Evolutionary conservation across 2,113 vertebrate species (phyloP).

Genomic region (Xenus cinereus): DNA sequence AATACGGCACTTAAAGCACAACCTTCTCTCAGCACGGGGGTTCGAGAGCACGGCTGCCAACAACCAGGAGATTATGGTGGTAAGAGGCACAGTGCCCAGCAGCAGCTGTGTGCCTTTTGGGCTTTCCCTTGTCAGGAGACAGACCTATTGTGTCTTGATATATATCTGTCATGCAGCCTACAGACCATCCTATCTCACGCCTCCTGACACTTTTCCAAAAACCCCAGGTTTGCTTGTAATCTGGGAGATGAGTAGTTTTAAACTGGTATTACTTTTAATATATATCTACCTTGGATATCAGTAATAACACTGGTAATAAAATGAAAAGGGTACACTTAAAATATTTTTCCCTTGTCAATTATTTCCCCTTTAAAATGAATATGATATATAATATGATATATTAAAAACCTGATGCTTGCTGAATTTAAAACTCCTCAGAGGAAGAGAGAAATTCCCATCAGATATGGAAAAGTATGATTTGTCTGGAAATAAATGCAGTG

Average conservation of each 20-base stretch:
- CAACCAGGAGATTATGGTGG: neutral
- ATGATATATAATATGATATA: constrained; percentile 15
- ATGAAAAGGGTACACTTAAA: neutral
- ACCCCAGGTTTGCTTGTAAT: neutral
- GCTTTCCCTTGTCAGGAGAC: neutral
- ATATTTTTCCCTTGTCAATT: constrained; percentile 11
- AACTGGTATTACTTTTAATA: neutral
- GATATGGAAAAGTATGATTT: neutral
- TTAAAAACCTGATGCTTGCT: neutral
- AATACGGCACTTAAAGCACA: neutral
- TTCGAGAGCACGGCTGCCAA: neutral
- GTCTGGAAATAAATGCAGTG: constrained; percentile 14
- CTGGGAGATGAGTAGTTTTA: neutral
- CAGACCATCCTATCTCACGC: neutral
- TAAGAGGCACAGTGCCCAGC: neutral
- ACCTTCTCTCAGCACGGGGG: fast-evolving
- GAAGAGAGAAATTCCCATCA: constrained; percentile 8
- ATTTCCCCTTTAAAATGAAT: neutral
- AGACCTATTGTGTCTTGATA: neutral
- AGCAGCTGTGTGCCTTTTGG: neutral
- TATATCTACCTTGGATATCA: neutral
- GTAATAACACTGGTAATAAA: neutral
- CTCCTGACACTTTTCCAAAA: neutral
- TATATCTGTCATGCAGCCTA: neutral
- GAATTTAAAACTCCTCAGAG: constrained; percentile 45